A percentile compares a stretch with the other conserved stretches of the same genome.
Evolutionary conservation across 2,888 invertebrate species (phyloP).

Genomic region (Mermis nigrescens): DNA sequence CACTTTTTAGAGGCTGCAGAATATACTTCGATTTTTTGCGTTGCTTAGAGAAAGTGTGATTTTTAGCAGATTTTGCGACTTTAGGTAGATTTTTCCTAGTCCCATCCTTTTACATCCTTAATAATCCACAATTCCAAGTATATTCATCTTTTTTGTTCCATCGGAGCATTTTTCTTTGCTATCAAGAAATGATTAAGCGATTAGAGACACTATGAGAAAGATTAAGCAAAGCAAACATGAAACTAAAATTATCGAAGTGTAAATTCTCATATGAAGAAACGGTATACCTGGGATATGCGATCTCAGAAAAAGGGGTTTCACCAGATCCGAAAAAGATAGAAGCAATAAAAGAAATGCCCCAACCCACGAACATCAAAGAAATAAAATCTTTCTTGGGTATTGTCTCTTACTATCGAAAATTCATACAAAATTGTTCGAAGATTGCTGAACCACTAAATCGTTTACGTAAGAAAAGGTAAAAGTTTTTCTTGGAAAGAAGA

Average conservation of each 20-base stretch:
- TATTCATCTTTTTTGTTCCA: too few species aligned
- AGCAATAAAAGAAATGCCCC: not conserved
- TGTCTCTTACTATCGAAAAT: conserved; percentile 5
- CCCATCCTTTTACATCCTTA: too few species aligned
- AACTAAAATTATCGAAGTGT: conserved; percentile 24
- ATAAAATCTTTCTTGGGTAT: conserved; percentile 4
- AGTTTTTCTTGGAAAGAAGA: not conserved
- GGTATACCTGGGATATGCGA: conserved; percentile 27
- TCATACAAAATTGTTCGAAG: not conserved
- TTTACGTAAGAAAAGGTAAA: not conserved
- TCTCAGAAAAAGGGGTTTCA: conserved; percentile 17
- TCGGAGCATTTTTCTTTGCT: too few species aligned
- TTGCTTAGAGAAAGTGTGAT: too few species aligned
- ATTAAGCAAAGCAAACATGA: conserved; percentile 11
- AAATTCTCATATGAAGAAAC: conserved; percentile 12
- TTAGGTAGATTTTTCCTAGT: too few species aligned
- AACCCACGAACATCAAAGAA: not conserved
- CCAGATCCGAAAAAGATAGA: conserved; percentile 5
- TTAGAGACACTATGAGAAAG: conserved; percentile 16
- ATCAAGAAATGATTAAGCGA: conserved; percentile 14
- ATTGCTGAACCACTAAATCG: conserved; percentile 3
- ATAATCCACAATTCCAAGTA: too few species aligned
- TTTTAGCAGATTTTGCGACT: too few species aligned
- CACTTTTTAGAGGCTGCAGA: too few species aligned
- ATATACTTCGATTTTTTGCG: too few species aligned